A percentile compares a stretch with the other conserved stretches of the same genome.
Evolutionary conservation across 2,113 vertebrate genomes (phyloP).

Genomic region (Penelope pileata): DNA sequence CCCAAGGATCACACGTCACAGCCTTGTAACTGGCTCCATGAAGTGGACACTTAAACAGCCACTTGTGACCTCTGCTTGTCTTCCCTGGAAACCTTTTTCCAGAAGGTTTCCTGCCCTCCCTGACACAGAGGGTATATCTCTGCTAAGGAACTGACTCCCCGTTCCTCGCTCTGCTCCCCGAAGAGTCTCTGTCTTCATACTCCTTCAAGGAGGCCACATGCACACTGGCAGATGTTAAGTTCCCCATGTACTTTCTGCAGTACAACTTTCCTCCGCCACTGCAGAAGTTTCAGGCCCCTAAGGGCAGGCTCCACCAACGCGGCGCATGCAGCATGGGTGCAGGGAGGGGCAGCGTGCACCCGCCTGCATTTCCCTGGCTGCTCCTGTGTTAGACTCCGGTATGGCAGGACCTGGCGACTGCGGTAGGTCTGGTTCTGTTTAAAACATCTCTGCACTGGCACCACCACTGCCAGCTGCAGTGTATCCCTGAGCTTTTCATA

Average conservation of each 20-base stretch:
- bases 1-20: not conserved
- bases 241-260: not conserved
- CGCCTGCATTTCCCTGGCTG: too few relatives aligned
- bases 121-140: not conserved
- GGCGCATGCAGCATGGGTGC: too few relatives aligned
- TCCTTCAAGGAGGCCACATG: not conserved
- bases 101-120: not conserved
- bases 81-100: not conserved
- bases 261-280: not conserved
- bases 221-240: accelerated
- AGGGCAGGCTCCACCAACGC: too few relatives aligned
- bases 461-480: not conserved
- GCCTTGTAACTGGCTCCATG: not conserved
- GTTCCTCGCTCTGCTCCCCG: not conserved
- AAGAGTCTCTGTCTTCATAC: not conserved
- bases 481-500: not conserved
- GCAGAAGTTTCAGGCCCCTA: not conserved
- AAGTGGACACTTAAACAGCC: too few relatives aligned
- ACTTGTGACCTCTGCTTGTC: accelerated
- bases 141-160: not conserved
- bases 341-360: too few relatives aligned
- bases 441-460: not conserved
- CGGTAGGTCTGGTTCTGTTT: not conserved
- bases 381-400: too few relatives aligned
- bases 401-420: not conserved